phyloP scores from a whole-genome alignment of 2,888 invertebrate genomes.

The Cynaeus angustus region DNA sequence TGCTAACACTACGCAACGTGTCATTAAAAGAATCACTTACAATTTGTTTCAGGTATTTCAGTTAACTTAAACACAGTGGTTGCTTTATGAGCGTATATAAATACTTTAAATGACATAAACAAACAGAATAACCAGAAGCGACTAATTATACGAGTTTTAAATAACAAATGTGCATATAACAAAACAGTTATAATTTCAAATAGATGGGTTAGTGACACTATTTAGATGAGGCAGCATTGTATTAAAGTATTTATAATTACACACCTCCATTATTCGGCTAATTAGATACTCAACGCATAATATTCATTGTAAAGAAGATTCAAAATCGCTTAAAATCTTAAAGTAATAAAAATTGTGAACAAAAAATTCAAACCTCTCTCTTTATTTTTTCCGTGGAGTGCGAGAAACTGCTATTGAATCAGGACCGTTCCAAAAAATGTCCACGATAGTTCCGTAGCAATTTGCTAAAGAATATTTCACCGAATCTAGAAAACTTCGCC shows the following conservation, averaged over 20 bases:
- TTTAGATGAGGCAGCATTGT: constrained; percentile 50
- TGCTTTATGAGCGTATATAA: constrained; percentile 7
- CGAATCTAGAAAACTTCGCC: no score
- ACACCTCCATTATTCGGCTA: constrained; percentile 42
- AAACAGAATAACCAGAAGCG: constrained; percentile 27
- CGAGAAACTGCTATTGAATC: no score
- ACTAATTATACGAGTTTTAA: constrained; percentile 40
- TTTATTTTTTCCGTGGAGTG: no score
- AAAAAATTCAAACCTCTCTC: no score
- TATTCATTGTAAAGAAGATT: not conserved
- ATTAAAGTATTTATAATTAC: constrained; percentile 46
- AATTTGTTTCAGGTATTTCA: constrained; percentile 13
- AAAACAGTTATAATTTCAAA: constrained; percentile 46
- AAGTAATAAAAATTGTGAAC: no score
- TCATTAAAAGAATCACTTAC: not conserved
- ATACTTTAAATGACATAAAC: constrained; percentile 16
- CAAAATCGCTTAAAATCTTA: no score
- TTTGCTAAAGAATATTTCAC: no score
- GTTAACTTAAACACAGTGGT: constrained; percentile 17
- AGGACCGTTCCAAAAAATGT: no score
- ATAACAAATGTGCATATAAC: constrained; percentile 47
- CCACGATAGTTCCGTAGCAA: no score
- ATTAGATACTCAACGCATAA: constrained; percentile 41
- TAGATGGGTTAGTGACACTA: constrained; percentile 48
- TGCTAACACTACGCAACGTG: not conserved